Base-by-base conservation (phyloP, 2,797 vertebrate genomes). In the Enteromius argenteus region DNA sequence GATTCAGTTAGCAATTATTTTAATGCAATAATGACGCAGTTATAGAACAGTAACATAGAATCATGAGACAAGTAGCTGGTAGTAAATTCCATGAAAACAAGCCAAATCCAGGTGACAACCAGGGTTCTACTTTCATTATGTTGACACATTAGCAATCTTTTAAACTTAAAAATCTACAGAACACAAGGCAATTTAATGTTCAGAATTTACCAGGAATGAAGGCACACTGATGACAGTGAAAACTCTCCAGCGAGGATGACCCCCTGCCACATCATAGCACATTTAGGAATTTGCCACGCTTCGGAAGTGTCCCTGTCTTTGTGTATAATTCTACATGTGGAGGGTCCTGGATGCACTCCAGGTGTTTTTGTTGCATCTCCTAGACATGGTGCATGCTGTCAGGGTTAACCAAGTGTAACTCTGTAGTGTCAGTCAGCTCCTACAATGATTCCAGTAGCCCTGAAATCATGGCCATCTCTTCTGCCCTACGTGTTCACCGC, bases 161-260 rank as follows among this genome's bases (percentile, higher is more conserved):
- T 5, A 11, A 30, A 8, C 32, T 21, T 53, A 21, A 37, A 60
- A 60, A 35, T 37, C 8, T 56, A 23, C 30, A 35, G 21, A 39
- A 53, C 21, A 53, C 35, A 53, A 6, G 7, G 6, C 19, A 51
- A 21, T 35, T 15, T 14, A 23, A 39, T 6, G 10, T 8, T 62
- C 4, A 4, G 2, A 42, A 56, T 19, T 39, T 67, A 67, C 60
- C 60, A 44, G 78, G 62, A 35, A 80, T 80, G n/a, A 71, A 53
- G n/a, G 21, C 32, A 71, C 30, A 71, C 30, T 80, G 79, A 9
- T 80, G 79, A 1, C 44, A 19, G 23, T 69, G 30, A 69, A 80
- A 69, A 27, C 64, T 80, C 46, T 80, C 79, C 42, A 80, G 32
- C 0, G 44, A 76, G 6, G 73, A 76, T 27, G 73, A 76, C 21